Evolutionary conservation across 2,888 invertebrate species (phyloP).

Genomic region (Pardosa pseudoannulata): DNA sequence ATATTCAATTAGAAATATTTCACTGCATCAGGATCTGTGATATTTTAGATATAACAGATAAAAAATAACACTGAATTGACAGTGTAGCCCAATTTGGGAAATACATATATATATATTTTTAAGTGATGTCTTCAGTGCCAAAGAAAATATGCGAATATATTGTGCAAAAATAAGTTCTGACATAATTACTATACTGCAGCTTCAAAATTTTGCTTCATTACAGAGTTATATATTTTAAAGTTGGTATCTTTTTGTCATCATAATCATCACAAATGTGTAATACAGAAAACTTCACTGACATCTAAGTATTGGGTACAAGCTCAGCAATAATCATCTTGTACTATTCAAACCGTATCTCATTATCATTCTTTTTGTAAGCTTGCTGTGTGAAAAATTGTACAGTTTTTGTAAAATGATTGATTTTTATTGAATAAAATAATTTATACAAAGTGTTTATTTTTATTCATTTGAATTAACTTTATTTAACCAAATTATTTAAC

Average conservation of each 20-base stretch:
- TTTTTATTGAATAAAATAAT: constrained; percentile 65
- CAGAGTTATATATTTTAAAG: constrained; percentile 27
- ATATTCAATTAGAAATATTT: background rate
- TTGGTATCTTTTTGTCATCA: background rate
- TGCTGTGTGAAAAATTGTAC: constrained; percentile 62
- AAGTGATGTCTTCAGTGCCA: constrained; percentile 11
- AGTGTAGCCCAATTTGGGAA: constrained; percentile 2
- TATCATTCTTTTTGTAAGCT: constrained; percentile 60
- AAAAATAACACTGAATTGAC: background rate
- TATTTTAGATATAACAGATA: constrained; percentile 24
- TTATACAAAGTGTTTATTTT: constrained; percentile 28
- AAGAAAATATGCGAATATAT: constrained; percentile 8
- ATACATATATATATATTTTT: constrained; percentile 3
- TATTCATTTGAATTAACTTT: no score
- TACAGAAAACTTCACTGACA: background rate
- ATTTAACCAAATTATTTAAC: no score
- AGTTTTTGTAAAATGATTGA: constrained; percentile 67
- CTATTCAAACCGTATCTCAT: constrained; percentile 47
- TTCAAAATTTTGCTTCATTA: constrained; percentile 13
- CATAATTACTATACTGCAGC: background rate
- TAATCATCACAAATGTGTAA: constrained; percentile 26
- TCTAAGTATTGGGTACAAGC: constrained; percentile 1
- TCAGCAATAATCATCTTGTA: constrained; percentile 40
- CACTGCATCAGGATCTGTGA: constrained; percentile 26
- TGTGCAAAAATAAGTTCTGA: constrained; percentile 3